Percentiles rank a stretch among this genome's conserved stretches.
Evolutionary conservation across 92 coral and sea anemone species (phyloP).

Genomic region (Virgularia gustaviana): DNA sequence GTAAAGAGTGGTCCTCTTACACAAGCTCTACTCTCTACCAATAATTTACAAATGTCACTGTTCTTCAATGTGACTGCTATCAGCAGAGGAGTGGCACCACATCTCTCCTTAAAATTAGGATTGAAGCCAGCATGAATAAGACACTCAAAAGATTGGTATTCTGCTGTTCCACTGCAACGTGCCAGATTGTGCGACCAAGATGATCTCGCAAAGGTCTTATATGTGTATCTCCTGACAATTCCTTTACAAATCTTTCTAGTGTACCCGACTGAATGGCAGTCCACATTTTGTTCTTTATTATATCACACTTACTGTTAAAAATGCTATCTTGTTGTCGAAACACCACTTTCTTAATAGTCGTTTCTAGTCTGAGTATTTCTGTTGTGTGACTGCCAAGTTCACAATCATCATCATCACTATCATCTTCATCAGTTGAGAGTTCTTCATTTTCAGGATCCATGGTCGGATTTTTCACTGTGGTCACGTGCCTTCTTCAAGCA

Average conservation of each 20-base stretch:
- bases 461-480: too few species aligned
- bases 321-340: constrained; percentile 32
- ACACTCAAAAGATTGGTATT: constrained; percentile 6
- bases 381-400: background rate
- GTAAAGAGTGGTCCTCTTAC: constrained; percentile 45
- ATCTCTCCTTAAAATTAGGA: constrained; percentile 11
- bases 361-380: constrained; percentile 10
- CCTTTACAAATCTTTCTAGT: constrained; percentile 28
- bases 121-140: constrained; percentile 14
- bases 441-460: too few species aligned
- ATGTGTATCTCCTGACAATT: constrained; percentile 14
- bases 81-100: constrained; percentile 17
- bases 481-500: constrained; percentile 43
- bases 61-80: background rate
- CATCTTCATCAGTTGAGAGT: too few species aligned
- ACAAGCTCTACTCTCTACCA: constrained; percentile 14
- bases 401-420: constrained; percentile 28
- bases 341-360: constrained; percentile 19
- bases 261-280: constrained; percentile 34
- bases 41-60: constrained; percentile 11
- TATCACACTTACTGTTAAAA: constrained; percentile 24
- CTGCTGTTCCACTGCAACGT: constrained; percentile 16
- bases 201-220: constrained; percentile 1
- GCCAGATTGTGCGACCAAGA: background rate
- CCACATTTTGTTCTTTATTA: constrained; percentile 25